Evolutionary conservation across 2,113 vertebrate species (phyloP).

Genomic region (Syngnathoides biaculeatus): DNA sequence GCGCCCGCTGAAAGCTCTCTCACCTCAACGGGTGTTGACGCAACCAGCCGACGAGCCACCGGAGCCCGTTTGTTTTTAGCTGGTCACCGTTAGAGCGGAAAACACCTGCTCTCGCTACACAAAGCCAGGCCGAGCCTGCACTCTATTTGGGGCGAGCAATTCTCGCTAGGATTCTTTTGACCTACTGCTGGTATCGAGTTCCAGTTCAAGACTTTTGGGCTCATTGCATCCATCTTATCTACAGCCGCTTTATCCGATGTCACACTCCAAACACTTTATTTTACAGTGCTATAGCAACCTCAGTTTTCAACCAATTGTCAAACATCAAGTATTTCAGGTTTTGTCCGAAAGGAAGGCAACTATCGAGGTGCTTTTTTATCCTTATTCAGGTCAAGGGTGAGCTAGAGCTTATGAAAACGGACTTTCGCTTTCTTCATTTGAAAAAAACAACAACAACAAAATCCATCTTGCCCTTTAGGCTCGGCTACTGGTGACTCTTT

Average conservation of each 20-base stretch:
- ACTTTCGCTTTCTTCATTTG: no score
- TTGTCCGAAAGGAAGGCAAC: no score
- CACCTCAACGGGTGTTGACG: conserved; percentile 36
- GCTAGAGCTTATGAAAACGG: neutral
- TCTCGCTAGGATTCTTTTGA: neutral
- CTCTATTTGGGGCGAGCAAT: neutral
- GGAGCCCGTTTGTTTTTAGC: conserved; percentile 37
- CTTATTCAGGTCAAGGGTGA: no score
- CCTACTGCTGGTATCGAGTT: neutral
- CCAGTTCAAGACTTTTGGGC: neutral
- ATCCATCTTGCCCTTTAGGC: neutral
- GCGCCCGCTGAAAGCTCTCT: conserved; percentile 28
- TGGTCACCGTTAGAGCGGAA: neutral
- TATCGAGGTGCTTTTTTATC: no score
- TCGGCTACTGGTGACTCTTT: neutral
- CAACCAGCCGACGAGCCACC: conserved; percentile 28
- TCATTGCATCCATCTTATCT: neutral
- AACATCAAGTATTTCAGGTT: no score
- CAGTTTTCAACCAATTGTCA: no score
- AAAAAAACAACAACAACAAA: no score
- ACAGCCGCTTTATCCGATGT: no score
- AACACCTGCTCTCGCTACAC: neutral
- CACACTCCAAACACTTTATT: no score
- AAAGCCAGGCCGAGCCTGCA: neutral
- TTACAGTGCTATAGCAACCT: no score